phyloP scores from a whole-genome alignment of 2,888 invertebrate species.

The Anaspis maculata region DNA sequence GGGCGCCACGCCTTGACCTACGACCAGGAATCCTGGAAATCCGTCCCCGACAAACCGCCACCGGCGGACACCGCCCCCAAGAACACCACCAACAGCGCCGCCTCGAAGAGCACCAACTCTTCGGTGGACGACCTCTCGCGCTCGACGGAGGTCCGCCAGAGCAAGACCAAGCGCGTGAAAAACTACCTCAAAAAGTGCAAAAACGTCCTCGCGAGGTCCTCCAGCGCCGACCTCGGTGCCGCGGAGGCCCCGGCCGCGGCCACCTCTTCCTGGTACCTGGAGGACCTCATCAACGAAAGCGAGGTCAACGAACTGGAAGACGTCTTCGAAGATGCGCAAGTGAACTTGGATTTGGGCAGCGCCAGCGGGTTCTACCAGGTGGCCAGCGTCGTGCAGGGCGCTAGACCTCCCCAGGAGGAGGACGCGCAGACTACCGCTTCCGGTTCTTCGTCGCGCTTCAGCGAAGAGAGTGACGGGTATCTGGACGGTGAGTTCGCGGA shows the following conservation, averaged over 20 bases:
- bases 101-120: too few species aligned
- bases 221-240: conserved; percentile 17
- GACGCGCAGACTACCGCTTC: too few species aligned
- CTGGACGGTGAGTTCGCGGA: too few species aligned
- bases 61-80: background rate
- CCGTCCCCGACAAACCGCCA: conserved; percentile 28
- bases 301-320: conserved; percentile 33
- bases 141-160: conserved; percentile 42
- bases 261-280: conserved; percentile 30
- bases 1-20: conserved; percentile 35
- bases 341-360: conserved; percentile 13
- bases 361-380: conserved; percentile 21
- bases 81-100: too few species aligned
- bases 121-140: conserved; percentile 34
- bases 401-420: too few species aligned
- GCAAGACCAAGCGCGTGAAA: conserved; percentile 48
- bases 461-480: too few species aligned
- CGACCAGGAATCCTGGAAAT: conserved; percentile 41
- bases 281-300: conserved; percentile 26
- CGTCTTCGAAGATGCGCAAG: conserved; percentile 28
- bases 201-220: conserved; percentile 36
- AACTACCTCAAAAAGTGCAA: conserved; percentile 48
- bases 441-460: too few species aligned
- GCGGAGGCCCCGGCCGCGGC: conserved; percentile 11
- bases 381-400: conserved; percentile 32